Percentiles rank a stretch among this genome's conserved stretches.
Evolutionary conservation across 2,888 invertebrate genomes (phyloP).

Genomic region (Herminia tarsipennalis): DNA sequence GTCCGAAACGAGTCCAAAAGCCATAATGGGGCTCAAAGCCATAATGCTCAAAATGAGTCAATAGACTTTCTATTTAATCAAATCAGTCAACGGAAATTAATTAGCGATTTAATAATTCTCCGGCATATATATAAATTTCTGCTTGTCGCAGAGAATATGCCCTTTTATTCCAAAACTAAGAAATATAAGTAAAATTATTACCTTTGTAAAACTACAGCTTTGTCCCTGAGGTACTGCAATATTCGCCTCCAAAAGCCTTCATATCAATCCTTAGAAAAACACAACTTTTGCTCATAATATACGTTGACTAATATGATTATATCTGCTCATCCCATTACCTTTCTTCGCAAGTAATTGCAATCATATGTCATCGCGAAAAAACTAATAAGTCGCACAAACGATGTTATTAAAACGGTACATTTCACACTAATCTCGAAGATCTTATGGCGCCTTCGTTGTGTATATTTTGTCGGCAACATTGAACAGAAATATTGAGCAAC

Average conservation of each 20-base stretch:
- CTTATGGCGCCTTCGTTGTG: too few relatives aligned
- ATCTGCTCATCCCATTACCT: neutral
- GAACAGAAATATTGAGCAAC: neutral
- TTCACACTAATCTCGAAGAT: constrained; percentile 29
- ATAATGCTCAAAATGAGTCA: too few relatives aligned
- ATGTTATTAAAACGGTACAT: constrained; percentile 29
- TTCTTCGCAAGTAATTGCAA: constrained; percentile 13
- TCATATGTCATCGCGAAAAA: constrained; percentile 30
- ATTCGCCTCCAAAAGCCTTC: neutral
- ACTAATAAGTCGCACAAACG: constrained; percentile 38
- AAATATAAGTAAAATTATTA: neutral
- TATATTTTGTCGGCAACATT: neutral
- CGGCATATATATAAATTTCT: too few relatives aligned
- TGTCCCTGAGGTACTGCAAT: neutral
- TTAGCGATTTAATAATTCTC: too few relatives aligned
- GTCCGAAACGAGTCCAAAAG: too few relatives aligned
- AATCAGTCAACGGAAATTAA: too few relatives aligned
- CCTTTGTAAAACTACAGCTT: neutral
- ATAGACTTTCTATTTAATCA: too few relatives aligned
- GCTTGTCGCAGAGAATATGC: too few relatives aligned
- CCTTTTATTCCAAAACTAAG: neutral
- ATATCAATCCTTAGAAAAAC: neutral
- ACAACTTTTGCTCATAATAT: neutral
- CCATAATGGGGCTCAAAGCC: too few relatives aligned
- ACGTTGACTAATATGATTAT: constrained; percentile 1